These are phyloP conservation scores for Trachymyrmex septentrionalis DNA, from an alignment of 1,140 invertebrate species.

Conservation along the genomic window DNA sequence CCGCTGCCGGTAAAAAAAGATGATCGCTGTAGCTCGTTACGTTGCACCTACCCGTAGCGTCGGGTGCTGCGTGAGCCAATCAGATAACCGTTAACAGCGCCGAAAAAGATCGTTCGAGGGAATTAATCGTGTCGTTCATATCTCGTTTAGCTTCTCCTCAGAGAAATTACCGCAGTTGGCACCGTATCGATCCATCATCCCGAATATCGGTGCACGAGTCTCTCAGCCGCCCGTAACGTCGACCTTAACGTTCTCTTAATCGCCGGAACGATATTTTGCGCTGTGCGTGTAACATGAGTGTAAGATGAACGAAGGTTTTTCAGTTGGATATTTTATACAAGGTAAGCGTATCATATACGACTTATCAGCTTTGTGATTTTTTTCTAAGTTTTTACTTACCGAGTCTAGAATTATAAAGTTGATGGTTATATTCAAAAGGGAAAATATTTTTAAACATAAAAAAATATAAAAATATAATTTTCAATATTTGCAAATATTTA, in stretches of 20 bases:
- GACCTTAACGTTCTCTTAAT: slow-evolving; percentile 56
- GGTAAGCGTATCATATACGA: no score
- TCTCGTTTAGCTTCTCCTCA: slow-evolving; percentile 61
- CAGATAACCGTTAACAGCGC: slow-evolving; percentile 73
- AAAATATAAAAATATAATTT: no score
- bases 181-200: slow-evolving; percentile 61
- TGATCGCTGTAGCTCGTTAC: slow-evolving; percentile 68
- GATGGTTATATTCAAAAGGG: no score
- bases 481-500: no score
- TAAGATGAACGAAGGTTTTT: slow-evolving; percentile 23
- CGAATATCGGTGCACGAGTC: slow-evolving; percentile 50
- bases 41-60: slow-evolving; percentile 67
- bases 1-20: slow-evolving; percentile 49
- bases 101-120: slow-evolving; percentile 73
- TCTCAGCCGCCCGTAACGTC: slow-evolving; percentile 20
- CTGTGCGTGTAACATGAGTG: slow-evolving; percentile 2
- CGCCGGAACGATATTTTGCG: slow-evolving; percentile 37
- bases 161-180: slow-evolving; percentile 63
- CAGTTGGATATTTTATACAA: neutral
- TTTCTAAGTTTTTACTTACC: no score
- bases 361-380: no score
- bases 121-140: slow-evolving; percentile 66
- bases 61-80: slow-evolving; percentile 68
- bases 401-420: no score
- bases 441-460: no score